Percentiles rank a stretch among this genome's conserved stretches.
phyloP scores from a whole-genome alignment of 1,140 invertebrate genomes.

The Antheraea pernyi region DNA sequence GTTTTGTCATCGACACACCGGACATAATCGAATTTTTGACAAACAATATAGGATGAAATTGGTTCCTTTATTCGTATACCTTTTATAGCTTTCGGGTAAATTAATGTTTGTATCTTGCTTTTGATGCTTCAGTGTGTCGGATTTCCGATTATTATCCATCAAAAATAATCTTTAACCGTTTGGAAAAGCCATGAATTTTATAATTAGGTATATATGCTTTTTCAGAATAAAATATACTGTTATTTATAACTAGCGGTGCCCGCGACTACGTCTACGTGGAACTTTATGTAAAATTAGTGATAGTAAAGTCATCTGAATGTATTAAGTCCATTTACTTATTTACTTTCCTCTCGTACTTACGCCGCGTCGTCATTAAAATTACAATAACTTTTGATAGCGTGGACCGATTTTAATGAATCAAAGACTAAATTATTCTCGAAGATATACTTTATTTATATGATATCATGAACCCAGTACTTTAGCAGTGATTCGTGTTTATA shows the following conservation, averaged over 20 bases:
- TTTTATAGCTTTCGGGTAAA: conserved; percentile 51
- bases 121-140: conserved; percentile 3
- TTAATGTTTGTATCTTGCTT: conserved; percentile 42
- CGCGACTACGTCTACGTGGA: too few relatives aligned
- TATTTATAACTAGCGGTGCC: background rate
- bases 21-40: conserved; percentile 73
- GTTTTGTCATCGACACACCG: conserved; percentile 48
- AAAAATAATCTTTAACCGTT: background rate
- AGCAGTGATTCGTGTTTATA: too few relatives aligned
- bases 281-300: too few relatives aligned
- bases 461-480: too few relatives aligned
- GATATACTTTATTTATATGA: too few relatives aligned
- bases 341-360: too few relatives aligned
- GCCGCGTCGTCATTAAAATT: too few relatives aligned
- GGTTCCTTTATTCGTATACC: conserved; percentile 64
- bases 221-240: background rate
- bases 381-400: too few relatives aligned
- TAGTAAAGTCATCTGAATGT: too few relatives aligned
- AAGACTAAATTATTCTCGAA: too few relatives aligned
- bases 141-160: conserved; percentile 13
- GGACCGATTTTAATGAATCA: too few relatives aligned
- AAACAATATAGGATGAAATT: conserved; percentile 73
- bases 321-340: too few relatives aligned
- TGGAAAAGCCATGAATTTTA: background rate
- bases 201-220: background rate